A percentile compares a stretch with the other conserved stretches of the same genome.
phyloP scores from a whole-genome alignment of 2,888 invertebrate species.

The Acronicta alni region DNA sequence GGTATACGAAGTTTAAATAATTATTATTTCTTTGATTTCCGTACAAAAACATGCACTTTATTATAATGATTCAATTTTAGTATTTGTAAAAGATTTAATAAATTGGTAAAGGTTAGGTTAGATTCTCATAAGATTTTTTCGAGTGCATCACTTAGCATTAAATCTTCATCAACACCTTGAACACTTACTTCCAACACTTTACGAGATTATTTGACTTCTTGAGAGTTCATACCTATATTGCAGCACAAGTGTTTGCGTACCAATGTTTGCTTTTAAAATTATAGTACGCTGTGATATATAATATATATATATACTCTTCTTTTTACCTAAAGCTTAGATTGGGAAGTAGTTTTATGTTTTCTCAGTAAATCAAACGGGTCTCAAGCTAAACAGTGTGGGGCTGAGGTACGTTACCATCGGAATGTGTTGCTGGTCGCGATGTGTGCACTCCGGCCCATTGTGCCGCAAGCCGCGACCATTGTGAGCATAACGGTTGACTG shows the following conservation, averaged over 20 bases:
- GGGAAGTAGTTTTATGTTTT: conserved; percentile 29
- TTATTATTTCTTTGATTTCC: too few relatives aligned
- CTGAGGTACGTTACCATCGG: conserved; percentile 26
- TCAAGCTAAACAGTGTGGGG: conserved; percentile 38
- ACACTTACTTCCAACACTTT: conserved; percentile 21
- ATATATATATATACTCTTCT: too few relatives aligned
- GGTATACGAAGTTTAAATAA: too few relatives aligned
- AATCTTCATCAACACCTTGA: conserved; percentile 45
- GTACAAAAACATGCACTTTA: too few relatives aligned
- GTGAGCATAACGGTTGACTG: conserved; percentile 59
- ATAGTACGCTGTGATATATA: conserved; percentile 27
- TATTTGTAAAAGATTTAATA: neutral
- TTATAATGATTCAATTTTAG: too few relatives aligned
- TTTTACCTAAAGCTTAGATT: conserved; percentile 13
- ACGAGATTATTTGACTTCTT: conserved; percentile 30
- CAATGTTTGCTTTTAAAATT: conserved; percentile 39
- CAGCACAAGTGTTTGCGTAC: conserved; percentile 20
- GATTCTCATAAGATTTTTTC: conserved; percentile 11
- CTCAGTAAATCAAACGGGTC: conserved; percentile 51
- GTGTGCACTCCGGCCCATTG: conserved; percentile 25
- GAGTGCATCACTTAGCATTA: conserved; percentile 9
- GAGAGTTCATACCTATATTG: conserved; percentile 41
- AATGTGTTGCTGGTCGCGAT: conserved; percentile 30
- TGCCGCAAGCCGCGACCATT: conserved; percentile 28
- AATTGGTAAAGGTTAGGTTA: neutral